Evolutionary conservation across 1,140 invertebrate genomes (phyloP).

Genomic region (Trachymyrmex cornetzi): DNA sequence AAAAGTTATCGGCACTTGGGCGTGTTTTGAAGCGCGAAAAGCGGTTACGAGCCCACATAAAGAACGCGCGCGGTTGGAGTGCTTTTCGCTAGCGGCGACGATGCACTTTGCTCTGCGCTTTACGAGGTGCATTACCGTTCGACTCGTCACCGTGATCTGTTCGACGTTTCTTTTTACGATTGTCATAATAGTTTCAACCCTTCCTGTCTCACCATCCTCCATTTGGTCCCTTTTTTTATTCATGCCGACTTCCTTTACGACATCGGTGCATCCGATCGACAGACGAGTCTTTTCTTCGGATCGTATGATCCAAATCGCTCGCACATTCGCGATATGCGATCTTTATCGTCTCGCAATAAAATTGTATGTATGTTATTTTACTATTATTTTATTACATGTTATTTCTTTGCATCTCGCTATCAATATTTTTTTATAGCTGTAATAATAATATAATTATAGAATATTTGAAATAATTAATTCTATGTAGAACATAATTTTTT

Average conservation of each 20-base stretch:
- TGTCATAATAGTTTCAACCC: conserved; percentile 59
- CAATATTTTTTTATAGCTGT: neutral
- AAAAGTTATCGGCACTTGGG: conserved; percentile 52
- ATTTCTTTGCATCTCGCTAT: neutral
- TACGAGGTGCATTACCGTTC: conserved; percentile 26
- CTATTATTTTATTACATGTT: neutral
- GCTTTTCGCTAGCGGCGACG: conserved; percentile 23
- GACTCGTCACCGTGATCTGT: conserved; percentile 42
- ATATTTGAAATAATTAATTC: neutral
- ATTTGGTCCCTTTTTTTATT: conserved; percentile 23
- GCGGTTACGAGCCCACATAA: conserved; percentile 62
- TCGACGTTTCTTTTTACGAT: conserved; percentile 63
- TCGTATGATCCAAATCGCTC: conserved; percentile 11
- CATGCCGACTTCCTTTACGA: conserved; percentile 29
- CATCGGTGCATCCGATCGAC: neutral
- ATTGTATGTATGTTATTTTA: conserved; percentile 8
- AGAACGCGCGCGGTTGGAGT: conserved; percentile 42
- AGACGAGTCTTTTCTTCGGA: conserved; percentile 10
- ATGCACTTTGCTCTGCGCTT: conserved; percentile 49
- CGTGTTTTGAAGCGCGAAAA: conserved; percentile 55
- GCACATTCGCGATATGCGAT: conserved; percentile 8
- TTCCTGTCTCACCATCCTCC: neutral
- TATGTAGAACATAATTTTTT: neutral
- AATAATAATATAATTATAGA: neutral
- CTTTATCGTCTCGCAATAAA: conserved; percentile 27